Evolutionary conservation across 2,888 invertebrate genomes (phyloP).

Genomic region (Orthosia cruda): DNA sequence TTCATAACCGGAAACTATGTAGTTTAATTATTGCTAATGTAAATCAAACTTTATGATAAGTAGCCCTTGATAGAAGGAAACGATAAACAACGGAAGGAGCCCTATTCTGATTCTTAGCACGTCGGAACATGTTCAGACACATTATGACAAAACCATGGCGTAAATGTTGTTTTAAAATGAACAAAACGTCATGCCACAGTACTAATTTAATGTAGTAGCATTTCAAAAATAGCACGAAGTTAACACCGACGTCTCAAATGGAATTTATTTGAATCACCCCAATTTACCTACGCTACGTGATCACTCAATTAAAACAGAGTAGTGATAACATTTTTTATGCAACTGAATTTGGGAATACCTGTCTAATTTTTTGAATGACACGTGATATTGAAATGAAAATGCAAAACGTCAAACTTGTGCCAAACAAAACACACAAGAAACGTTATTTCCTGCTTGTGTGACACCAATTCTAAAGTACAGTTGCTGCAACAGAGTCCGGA

Average conservation of each 20-base stretch:
- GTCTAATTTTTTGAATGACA: neutral
- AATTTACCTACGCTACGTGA: conserved; percentile 36
- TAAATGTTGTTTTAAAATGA: conserved; percentile 66
- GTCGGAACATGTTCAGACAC: conserved; percentile 65
- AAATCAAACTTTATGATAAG: conserved; percentile 65
- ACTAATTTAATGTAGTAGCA: conserved; percentile 64
- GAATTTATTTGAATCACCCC: conserved; percentile 60
- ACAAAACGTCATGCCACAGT: conserved; percentile 59
- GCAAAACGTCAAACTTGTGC: conserved; percentile 9
- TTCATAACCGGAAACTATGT: conserved; percentile 22
- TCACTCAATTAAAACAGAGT: conserved; percentile 7
- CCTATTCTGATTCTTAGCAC: conserved; percentile 73
- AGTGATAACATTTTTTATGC: neutral
- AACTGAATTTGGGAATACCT: neutral
- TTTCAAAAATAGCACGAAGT: conserved; percentile 69
- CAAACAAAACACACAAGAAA: conserved; percentile 18
- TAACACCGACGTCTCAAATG: conserved; percentile 56
- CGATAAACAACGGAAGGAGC: conserved; percentile 70
- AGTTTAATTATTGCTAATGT: conserved; percentile 60
- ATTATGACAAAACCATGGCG: conserved; percentile 62
- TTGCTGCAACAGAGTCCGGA: conserved; percentile 4
- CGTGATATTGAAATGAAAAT: neutral
- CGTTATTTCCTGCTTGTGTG: conserved; percentile 36
- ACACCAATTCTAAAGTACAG: conserved; percentile 8
- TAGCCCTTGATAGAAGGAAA: conserved; percentile 63